Evolutionary conservation across 23 tunicate species (phyloP).

Genomic region (Styela plicata): DNA sequence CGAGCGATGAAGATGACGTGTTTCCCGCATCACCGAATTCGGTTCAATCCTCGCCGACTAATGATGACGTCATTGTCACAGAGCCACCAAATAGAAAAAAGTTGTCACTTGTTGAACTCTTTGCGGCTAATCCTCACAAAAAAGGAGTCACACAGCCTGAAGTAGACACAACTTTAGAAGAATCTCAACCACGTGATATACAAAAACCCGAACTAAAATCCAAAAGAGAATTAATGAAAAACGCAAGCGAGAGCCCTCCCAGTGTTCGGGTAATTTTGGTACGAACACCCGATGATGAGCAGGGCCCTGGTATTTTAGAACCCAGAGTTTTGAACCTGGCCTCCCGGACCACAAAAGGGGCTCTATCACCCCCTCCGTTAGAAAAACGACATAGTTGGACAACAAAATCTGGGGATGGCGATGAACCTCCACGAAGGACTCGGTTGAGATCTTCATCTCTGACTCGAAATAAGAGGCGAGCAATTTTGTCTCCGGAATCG

Average conservation of each 20-base stretch:
- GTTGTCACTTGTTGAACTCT: conserved; percentile 12
- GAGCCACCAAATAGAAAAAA: conserved; percentile 4
- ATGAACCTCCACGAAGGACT: conserved; percentile 3
- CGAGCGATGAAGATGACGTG: neutral
- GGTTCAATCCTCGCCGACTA: neutral
- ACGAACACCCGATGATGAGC: conserved; percentile 15
- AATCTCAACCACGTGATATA: neutral
- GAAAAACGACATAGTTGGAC: conserved; percentile 21
- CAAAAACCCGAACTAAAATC: neutral
- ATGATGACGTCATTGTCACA: conserved; percentile 3
- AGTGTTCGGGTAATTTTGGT: conserved; percentile 13
- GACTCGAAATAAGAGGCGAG: conserved; percentile 11
- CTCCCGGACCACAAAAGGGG: neutral
- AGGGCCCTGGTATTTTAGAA: conserved; percentile 3
- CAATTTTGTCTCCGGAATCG: neutral
- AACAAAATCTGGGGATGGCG: neutral
- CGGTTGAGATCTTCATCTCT: conserved; percentile 19
- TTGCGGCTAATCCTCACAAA: conserved; percentile 15
- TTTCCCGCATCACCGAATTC: neutral
- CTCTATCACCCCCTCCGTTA: neutral
- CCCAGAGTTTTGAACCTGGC: conserved; percentile 5
- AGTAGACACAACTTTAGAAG: neutral
- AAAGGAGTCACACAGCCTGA: neutral
- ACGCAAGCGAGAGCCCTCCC: neutral
- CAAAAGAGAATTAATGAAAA: neutral